Evolutionary conservation across 1,140 invertebrate genomes (phyloP).

Genomic region (Choristoneura fumiferana): DNA sequence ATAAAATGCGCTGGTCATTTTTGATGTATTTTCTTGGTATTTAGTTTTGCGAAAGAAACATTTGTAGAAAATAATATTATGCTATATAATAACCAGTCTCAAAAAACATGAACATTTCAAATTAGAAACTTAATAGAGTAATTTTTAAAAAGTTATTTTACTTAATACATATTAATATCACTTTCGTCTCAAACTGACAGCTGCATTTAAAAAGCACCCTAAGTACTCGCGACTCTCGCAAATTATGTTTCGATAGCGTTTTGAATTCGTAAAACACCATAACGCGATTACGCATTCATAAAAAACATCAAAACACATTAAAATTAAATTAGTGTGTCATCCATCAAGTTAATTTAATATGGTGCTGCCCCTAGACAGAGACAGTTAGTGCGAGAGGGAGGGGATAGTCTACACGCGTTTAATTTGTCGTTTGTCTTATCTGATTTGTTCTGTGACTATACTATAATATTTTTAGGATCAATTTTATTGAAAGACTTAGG

Average conservation of each 20-base stretch:
- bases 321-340: conserved; percentile 20
- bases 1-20: too few relatives aligned
- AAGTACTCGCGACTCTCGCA: conserved; percentile 1
- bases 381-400: conserved; percentile 4
- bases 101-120: too few relatives aligned
- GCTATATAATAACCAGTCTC: too few relatives aligned
- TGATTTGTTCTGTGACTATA: not conserved
- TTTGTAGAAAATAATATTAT: too few relatives aligned
- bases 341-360: conserved; percentile 22
- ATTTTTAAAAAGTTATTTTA: too few relatives aligned
- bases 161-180: too few relatives aligned
- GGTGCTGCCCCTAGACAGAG: conserved; percentile 1
- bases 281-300: conserved; percentile 20
- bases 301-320: conserved; percentile 22
- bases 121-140: too few relatives aligned
- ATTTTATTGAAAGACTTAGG: not conserved
- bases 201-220: conserved; percentile 12
- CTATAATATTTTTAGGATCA: not conserved
- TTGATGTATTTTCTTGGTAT: too few relatives aligned
- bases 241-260: conserved; percentile 8
- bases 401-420: not conserved
- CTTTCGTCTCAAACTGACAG: not conserved
- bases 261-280: conserved; percentile 11
- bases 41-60: too few relatives aligned
- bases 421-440: conserved; percentile 20